Base-by-base conservation (phyloP, 2,888 invertebrate genomes). In the Sericinus montela region DNA sequence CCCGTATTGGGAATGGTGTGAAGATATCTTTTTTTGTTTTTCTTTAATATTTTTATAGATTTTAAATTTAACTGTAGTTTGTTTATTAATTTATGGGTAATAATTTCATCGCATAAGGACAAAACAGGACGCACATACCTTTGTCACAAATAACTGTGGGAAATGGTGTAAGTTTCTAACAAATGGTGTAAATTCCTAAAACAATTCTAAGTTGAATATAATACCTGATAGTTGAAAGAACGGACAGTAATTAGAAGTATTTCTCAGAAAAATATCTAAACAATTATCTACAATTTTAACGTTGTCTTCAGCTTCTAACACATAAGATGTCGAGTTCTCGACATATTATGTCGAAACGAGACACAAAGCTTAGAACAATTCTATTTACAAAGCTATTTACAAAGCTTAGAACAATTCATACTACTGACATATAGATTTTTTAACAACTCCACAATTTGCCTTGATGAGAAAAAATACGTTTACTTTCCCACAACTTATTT, bases 401-500 rank as follows among this genome's bases (percentile, higher is more conserved):
- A 15, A 25, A 25, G 8, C 6, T 19, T n/a, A 38, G 43, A 4
- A 43, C 38, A 48, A 39, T 48, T 11, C 37, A 36, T 5, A 32
- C 5, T 19, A 19, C 2, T 11, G 10, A 32, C 11, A 11, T 11
- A 25, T 8, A 25, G 25, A 25, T 25, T 11, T 32, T 11, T 6
- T 13, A 29, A 32, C 15, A 19, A 13, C 9, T 16, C 36, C 14
- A 9, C 11, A n/a, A 43, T 28, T 43, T 48, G 42, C 43, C 16
- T 38, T 43, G 43, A 16, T 43, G 43, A 15, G 43, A 48, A 42
- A 10, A 10, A 14, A 15, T 14, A 5, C 11, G 13, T 41, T 28
- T n/a, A 28, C 25, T 39, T 34, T 39, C 48, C 37, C 48, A 48
- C 37, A 42, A 42, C 42, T 43, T 19, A 37, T 36, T 41, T 13